Evolutionary conservation across 1,140 invertebrate species (phyloP), one percentile per base, ranked within the genome.

Genomic region (Cepaea nemoralis): DNA sequence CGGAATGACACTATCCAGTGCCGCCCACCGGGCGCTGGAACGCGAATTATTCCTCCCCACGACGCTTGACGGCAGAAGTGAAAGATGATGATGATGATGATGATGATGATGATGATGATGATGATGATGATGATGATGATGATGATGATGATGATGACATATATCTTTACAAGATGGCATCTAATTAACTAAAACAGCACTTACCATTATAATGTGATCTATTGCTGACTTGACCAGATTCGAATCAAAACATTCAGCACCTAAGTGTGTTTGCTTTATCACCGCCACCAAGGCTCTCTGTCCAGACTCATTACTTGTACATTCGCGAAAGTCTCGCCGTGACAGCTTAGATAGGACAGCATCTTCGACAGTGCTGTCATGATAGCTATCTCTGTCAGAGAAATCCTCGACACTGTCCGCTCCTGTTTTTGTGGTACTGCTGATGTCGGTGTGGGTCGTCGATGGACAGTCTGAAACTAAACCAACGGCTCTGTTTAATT

Each of bases 91-190:
- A n/a, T n/a, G n/a, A n/a, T n/a, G n/a, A n/a, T n/a, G n/a, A n/a
- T n/a, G n/a, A n/a, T n/a, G n/a, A 48, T 12, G 45, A 19, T 19
- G 45, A 67, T 67, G 63, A 33, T 67, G 33, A 67, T 67, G 24
- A 67, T 27, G 33, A 27, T 67, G 33, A 67, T 12, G 24, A 33
- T 35, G 24, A 27, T 27, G 33, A 67, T 27, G 24, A 33, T 27
- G 63, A 67, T 67, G 63, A n/a, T 35, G n/a, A 27, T 67, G n/a
- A 27, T 67, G 63, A n/a, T 67, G n/a, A 39, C n/a, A 19, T 69
- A 14, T 69, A 39, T 19, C 10, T 69, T 69, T 39, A 69, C 5
- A n/a, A 69, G 10, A 6, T 35, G 6, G 10, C 37, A 39, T 8
- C 24, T 67, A 69, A 19, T 33, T 69, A 19, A 37, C 8, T 37